Base-by-base conservation (phyloP, 2,888 invertebrate species). In the Hofmannophila pseudospretella region DNA sequence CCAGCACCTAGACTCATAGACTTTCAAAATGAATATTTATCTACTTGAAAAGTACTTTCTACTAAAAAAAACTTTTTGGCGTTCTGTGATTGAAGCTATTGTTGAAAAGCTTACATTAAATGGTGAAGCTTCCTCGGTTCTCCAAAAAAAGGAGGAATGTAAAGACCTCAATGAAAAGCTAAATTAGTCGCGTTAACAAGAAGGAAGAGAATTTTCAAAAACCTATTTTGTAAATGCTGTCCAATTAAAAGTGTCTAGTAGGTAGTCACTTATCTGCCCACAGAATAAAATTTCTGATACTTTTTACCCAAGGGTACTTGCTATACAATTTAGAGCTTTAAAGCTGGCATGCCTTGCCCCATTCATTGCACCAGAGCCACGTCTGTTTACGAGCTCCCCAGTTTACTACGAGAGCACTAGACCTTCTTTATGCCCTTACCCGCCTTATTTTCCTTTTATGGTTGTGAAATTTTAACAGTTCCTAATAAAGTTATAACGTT, bases 371-470 rank as follows among this genome's bases (percentile, higher is more conserved):
- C 55, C 65, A 59, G 51, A 48, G 62, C 59, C 51, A 49, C 61
- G 59, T 55, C 63, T 67, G 63, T 78, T 78, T 80, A 79, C 67
- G 77, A 77, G 67, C 69, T 59, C 60, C 59, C 58, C 59, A 61
- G 61, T 69, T 77, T 70, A 71, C 67, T 60, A 58, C 61, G 54
- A 76, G 70, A 65, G 66, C 64, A 65, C 75, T 74, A 68, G 56
- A 64, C 63, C 54, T 58, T 53, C 61, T 68, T 74, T 77, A 64
- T 76, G 59, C 55, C 55, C 16, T 16, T 54, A 52, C 53, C 50
- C 54, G 46, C 55, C 63, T 65, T 58, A 56, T 63, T 53, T 63
- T 58, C 60, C 53, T 66, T 66, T 70, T 68, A 68, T 55, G 52
- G 49, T 49, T 54, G 53, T 60, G 53, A 63, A 60, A 67, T 57